A percentile compares a stretch with the other conserved stretches of the same genome.
Evolutionary conservation across 1,140 invertebrate genomes (phyloP).

Genomic region (Eciton burchellii): DNA sequence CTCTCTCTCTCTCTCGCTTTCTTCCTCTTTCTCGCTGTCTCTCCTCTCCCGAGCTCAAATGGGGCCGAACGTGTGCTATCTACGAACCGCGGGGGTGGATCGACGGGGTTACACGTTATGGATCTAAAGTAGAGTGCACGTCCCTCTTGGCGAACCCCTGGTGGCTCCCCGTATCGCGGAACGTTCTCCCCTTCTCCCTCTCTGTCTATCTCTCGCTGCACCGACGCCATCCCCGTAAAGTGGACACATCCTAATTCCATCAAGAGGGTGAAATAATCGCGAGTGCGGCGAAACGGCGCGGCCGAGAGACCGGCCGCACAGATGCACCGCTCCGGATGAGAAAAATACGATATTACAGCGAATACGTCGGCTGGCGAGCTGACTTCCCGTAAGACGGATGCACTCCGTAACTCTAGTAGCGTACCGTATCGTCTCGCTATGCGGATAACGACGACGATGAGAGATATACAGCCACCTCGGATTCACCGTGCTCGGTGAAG

Average conservation of each 20-base stretch:
- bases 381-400: constrained; percentile 9
- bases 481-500: neutral
- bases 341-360: neutral
- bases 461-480: neutral
- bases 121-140: constrained; percentile 70
- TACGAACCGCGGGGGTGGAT: constrained; percentile 30
- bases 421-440: neutral
- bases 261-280: constrained; percentile 31
- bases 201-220: constrained; percentile 39
- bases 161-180: constrained; percentile 59
- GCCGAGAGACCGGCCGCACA: neutral
- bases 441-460: constrained; percentile 1
- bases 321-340: neutral
- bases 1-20: no score
- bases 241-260: constrained; percentile 29
- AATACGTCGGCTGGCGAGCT: neutral
- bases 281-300: neutral
- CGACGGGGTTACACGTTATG: constrained; percentile 34
- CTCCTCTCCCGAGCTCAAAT: constrained; percentile 38
- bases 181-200: constrained; percentile 52
- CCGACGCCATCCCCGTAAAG: constrained; percentile 18
- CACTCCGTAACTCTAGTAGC: neutral
- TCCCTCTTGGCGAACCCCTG: constrained; percentile 63
- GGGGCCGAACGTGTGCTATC: constrained; percentile 59
- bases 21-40: no score